Percentiles rank a stretch among this genome's conserved stretches.
Conservation (phyloP, 2,797 vertebrate genomes). For the Onychomys arenicola region DNA sequence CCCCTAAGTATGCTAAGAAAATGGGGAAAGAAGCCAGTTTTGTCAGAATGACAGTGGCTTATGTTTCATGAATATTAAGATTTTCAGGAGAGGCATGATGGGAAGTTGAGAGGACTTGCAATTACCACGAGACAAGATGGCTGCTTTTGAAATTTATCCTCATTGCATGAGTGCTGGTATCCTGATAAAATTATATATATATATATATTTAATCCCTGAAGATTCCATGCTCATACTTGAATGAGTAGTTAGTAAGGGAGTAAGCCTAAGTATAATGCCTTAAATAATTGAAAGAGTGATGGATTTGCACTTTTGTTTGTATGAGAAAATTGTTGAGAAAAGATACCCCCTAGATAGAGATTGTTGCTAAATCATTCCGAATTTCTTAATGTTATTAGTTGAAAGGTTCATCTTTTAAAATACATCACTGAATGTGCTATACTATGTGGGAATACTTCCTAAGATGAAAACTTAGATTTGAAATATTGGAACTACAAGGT, state of each 20-base stretch:
- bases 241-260: slow-evolving; percentile 38
- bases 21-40: slow-evolving; percentile 40
- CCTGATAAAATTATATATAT: slow-evolving; percentile 46
- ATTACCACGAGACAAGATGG: slow-evolving; percentile 29
- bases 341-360: neutral
- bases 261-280: slow-evolving; percentile 40
- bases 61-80: slow-evolving; percentile 69
- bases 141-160: slow-evolving; percentile 67
- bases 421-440: neutral
- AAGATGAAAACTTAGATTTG: slow-evolving; percentile 17
- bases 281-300: slow-evolving; percentile 61
- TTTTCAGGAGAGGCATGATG: slow-evolving; percentile 37
- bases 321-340: slow-evolving; percentile 43
- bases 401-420: slow-evolving; percentile 7
- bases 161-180: neutral
- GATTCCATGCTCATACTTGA: slow-evolving; percentile 13
- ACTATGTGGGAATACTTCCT: slow-evolving; percentile 34
- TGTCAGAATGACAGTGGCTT: slow-evolving; percentile 34
- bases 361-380: slow-evolving; percentile 37
- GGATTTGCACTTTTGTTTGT: slow-evolving; percentile 33
- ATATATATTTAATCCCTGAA: slow-evolving; percentile 49
- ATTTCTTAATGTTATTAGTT: slow-evolving; percentile 54
- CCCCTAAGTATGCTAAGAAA: slow-evolving; percentile 65
- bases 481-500: slow-evolving; percentile 39
- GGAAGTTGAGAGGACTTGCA: slow-evolving; percentile 51